Percentiles rank a stretch among this genome's conserved stretches.
Conservation (phyloP, 1,140 invertebrate species). For the Trichoplusia ni region DNA sequence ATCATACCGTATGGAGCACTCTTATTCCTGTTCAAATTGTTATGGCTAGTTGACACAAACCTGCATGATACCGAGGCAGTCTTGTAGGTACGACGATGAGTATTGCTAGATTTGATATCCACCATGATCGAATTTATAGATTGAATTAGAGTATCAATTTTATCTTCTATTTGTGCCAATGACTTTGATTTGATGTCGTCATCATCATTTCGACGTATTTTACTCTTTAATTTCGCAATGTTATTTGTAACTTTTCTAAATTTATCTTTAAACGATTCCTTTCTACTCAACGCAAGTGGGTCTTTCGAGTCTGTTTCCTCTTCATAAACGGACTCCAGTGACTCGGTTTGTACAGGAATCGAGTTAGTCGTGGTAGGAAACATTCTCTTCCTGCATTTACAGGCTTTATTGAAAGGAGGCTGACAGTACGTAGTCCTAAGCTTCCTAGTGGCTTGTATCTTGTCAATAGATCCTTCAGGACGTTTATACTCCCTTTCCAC, state of each 20-base stretch:
- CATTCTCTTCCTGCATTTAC: too few species aligned
- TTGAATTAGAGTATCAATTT: constrained; percentile 50
- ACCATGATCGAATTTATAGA: constrained; percentile 55
- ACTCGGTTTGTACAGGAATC: too few species aligned
- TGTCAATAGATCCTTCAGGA: not conserved
- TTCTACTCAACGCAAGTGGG: too few species aligned
- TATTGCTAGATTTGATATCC: constrained; percentile 44
- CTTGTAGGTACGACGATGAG: not conserved
- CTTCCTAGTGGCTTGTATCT: not conserved
- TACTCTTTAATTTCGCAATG: constrained; percentile 33
- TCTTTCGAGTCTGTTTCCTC: too few species aligned
- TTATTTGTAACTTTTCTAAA: constrained; percentile 32
- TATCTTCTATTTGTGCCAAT: constrained; percentile 42
- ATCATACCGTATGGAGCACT: not conserved
- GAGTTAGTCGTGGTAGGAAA: too few species aligned
- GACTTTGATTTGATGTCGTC: constrained; percentile 29
- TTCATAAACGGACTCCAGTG: too few species aligned
- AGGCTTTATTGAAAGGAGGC: too few species aligned
- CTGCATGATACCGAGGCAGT: not conserved
- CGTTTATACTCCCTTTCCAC: constrained; percentile 21
- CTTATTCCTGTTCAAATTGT: not conserved
- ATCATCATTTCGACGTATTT: constrained; percentile 11
- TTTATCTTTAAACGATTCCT: constrained; percentile 27
- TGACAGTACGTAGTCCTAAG: too few species aligned
- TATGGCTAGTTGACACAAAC: not conserved